These are phyloP conservation scores for Thalassarche chlororhynchos DNA, from an alignment of 2,113 vertebrate genomes.

Conservation along the genomic window DNA sequence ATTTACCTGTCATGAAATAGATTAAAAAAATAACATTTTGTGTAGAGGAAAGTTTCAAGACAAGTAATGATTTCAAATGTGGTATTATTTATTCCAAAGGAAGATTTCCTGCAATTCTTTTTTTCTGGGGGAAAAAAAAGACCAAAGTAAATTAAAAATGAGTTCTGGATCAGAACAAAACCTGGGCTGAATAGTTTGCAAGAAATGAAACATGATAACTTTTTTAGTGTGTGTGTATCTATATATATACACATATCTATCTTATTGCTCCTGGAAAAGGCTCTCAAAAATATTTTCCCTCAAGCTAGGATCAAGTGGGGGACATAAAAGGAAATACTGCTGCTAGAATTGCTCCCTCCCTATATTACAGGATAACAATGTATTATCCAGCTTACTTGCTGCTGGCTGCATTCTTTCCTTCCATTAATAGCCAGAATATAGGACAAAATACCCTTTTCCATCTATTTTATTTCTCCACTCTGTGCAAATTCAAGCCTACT, in stretches of 20 bases:
- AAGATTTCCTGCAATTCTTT: not conserved
- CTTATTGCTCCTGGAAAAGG: not conserved
- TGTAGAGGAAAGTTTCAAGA: not conserved
- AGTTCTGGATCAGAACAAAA: not conserved
- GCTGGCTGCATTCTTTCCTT: not conserved
- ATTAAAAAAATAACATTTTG: not conserved
- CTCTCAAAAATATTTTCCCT: not conserved
- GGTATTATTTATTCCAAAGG: not conserved
- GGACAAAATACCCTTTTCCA: not conserved
- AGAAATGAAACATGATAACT: not conserved
- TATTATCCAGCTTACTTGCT: not conserved
- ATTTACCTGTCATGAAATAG: not conserved
- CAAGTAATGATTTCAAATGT: not conserved
- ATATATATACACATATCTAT: not conserved
- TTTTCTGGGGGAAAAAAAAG: not conserved
- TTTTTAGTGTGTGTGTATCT: not conserved
- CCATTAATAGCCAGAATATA: not conserved
- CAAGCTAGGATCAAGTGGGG: not conserved
- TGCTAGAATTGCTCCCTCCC: not conserved
- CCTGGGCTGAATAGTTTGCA: not conserved
- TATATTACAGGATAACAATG: not conserved
- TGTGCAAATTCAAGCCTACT: not conserved
- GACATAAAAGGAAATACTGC: not conserved
- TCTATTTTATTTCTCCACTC: not conserved
- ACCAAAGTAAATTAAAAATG: not conserved